These are phyloP conservation scores for Ostrea edulis DNA, from an alignment of 1,140 invertebrate species.

Conservation along the genomic window DNA sequence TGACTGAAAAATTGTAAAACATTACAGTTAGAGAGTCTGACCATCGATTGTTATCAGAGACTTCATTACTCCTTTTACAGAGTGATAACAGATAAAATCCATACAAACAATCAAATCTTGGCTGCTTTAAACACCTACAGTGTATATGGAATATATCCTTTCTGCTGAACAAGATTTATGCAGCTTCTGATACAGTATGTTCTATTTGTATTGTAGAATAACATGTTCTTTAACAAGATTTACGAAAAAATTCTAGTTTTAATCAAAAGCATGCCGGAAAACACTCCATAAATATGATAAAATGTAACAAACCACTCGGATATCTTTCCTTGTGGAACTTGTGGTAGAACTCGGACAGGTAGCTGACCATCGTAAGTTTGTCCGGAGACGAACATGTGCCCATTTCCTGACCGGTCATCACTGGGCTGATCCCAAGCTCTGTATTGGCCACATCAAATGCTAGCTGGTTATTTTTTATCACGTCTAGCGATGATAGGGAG, in stretches of 20 bases:
- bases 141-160: no score
- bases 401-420: conserved; percentile 91
- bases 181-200: no score
- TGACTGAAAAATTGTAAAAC: conserved; percentile 42
- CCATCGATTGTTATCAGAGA: no score
- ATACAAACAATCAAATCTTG: no score
- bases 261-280: no score
- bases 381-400: conserved; percentile 86
- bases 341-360: conserved; percentile 93
- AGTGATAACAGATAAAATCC: no score
- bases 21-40: not conserved
- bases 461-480: conserved; percentile 87
- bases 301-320: conserved; percentile 68
- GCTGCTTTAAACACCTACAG: no score
- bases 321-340: conserved; percentile 75
- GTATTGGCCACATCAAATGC: conserved; percentile 90
- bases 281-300: not conserved
- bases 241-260: no score
- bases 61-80: no score
- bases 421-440: conserved; percentile 88
- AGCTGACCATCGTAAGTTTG: conserved; percentile 88
- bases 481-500: conserved; percentile 84
- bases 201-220: no score
- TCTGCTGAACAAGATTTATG: no score
- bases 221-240: no score